phyloP scores from a whole-genome alignment of 2,113 vertebrate genomes.

The Grammomys surdaster region DNA sequence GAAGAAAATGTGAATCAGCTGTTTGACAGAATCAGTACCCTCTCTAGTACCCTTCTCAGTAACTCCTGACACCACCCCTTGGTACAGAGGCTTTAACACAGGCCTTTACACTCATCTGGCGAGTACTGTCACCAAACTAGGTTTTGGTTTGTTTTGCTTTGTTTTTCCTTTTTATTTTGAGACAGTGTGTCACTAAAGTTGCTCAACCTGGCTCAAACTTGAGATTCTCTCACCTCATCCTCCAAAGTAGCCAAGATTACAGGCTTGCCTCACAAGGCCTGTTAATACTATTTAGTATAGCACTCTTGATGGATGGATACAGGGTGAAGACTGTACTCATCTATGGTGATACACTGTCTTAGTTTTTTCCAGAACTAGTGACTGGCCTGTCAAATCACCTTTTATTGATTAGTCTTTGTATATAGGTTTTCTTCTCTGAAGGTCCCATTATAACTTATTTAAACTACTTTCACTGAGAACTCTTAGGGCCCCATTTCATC shows the following conservation, averaged over 20 bases:
- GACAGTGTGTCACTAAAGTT: neutral
- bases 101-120: neutral
- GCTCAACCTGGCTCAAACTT: neutral
- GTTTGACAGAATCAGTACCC: neutral
- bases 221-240: neutral
- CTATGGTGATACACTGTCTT: neutral
- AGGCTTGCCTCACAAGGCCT: neutral
- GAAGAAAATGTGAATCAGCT: neutral
- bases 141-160: no score
- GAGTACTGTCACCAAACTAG: neutral
- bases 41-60: no score
- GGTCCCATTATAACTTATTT: neutral
- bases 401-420: slow-evolving; percentile 15
- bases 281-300: neutral
- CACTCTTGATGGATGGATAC: neutral
- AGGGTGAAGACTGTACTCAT: neutral
- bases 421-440: slow-evolving; percentile 7
- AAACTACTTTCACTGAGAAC: neutral
- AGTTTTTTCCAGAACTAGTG: neutral
- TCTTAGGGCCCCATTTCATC: neutral
- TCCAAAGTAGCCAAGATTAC: neutral
- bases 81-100: neutral
- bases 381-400: neutral
- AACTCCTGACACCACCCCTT: neutral
- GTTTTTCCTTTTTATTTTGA: neutral